phyloP scores from a whole-genome alignment of 2,888 invertebrate species.

The Leucoma salicis region DNA sequence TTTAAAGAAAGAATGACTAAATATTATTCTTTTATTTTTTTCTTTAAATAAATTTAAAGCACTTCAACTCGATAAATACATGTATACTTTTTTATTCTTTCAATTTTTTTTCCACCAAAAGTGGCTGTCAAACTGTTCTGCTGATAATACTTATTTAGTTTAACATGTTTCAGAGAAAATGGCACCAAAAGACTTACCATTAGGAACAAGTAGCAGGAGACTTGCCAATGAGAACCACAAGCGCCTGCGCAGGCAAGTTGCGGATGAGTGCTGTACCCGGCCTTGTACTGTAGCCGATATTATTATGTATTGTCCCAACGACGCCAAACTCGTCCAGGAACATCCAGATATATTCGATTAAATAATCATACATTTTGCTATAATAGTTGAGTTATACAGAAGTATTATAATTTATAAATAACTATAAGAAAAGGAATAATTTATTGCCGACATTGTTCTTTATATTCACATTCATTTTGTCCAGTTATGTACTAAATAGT shows the following conservation, averaged over 20 bases:
- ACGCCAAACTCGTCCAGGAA: conserved; percentile 54
- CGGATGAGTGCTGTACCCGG: conserved; percentile 59
- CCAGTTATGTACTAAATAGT: too few species aligned
- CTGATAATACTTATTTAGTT: too few species aligned
- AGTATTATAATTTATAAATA: conserved; percentile 44
- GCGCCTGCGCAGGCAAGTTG: conserved; percentile 61
- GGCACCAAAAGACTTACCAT: conserved; percentile 51
- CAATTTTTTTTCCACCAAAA: too few species aligned
- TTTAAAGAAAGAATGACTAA: too few species aligned
- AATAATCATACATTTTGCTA: conserved; percentile 10
- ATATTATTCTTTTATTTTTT: too few species aligned
- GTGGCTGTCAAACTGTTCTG: too few species aligned
- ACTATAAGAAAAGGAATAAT: conserved; percentile 14
- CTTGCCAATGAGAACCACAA: conserved; percentile 39
- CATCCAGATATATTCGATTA: conserved; percentile 58
- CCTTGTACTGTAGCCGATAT: conserved; percentile 62
- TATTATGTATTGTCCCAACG: conserved; percentile 62
- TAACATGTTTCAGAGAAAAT: conserved; percentile 61
- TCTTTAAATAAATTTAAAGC: too few species aligned
- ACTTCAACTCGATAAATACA: too few species aligned
- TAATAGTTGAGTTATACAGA: conserved; percentile 19
- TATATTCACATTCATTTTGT: neutral
- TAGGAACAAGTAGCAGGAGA: conserved; percentile 42
- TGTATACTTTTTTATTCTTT: too few species aligned
- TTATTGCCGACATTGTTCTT: neutral